These are phyloP conservation scores for Ditula angustiorana DNA, from an alignment of 2,888 invertebrate genomes.

Conservation along the genomic window DNA sequence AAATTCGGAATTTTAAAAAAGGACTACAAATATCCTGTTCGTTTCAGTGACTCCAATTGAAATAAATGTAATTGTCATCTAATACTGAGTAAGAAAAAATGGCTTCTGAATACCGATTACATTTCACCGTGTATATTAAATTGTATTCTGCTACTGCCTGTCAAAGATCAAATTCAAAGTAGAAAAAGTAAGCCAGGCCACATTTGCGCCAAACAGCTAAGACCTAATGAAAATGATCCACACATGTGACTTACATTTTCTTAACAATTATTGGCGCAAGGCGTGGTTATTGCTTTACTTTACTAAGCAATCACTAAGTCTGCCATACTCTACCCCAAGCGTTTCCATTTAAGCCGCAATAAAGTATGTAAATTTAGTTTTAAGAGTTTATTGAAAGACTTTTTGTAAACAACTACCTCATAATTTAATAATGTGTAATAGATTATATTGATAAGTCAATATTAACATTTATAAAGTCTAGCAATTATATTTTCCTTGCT, in stretches of 20 bases:
- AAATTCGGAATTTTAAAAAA: too few species aligned
- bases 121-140: too few species aligned
- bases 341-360: slow-evolving; percentile 16
- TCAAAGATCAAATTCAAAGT: not conserved
- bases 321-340: too few species aligned
- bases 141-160: not conserved
- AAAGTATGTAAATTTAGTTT: slow-evolving; percentile 61
- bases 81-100: too few species aligned
- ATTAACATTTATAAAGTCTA: slow-evolving; percentile 78
- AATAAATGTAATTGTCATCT: too few species aligned
- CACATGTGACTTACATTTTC: not conserved
- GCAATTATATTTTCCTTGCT: slow-evolving; percentile 65
- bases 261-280: not conserved
- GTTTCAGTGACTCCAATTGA: too few species aligned
- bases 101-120: too few species aligned
- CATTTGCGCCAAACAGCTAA: not conserved
- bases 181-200: not conserved
- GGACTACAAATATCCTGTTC: too few species aligned
- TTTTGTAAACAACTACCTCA: slow-evolving; percentile 84
- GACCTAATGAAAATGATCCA: too few species aligned
- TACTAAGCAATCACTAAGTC: too few species aligned
- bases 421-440: slow-evolving; percentile 78
- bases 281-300: slow-evolving; percentile 28
- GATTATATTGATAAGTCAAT: slow-evolving; percentile 79
- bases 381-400: slow-evolving; percentile 79